Evolutionary conservation across 2,888 invertebrate genomes (phyloP), one percentile per base, ranked within the genome.

Genomic region (Protodeltote pygarga): DNA sequence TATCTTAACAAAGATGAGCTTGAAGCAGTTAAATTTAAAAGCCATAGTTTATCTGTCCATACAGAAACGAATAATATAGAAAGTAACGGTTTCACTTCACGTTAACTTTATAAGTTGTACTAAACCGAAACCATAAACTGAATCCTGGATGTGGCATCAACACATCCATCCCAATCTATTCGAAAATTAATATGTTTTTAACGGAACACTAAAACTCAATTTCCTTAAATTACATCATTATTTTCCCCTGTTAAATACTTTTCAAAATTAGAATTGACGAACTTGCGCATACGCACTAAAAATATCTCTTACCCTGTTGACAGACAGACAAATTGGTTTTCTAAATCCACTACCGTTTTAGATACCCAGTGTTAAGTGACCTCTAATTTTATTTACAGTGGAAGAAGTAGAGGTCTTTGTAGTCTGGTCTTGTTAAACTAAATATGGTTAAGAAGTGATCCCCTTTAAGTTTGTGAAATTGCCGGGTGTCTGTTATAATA

Each of bases 261-360:
- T 61, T 57, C 57, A 69, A 75, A 76, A 68, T 66, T 78, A 78
- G 76, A 72, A 63, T 58, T 65, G 66, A 68, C 53, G 61, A 73
- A 74, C 64, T 61, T 61, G 47, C 63, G 59, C 61, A 61, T 63
- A 60, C 49, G 62, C 66, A 68, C 71, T 69, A 63, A 65, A 78
- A 79, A 81, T 79, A 75, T 81, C 72, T 76, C 75, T 75, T 74
- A 78, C 72, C 76, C 70, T 68, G 85, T 74, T 86, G 89, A 89
- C 89, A 86, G 83, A 79, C 76, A 75, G 81, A 89, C 86, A 85
- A 86, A 90, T 89, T 83, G 75, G 75, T 78, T 81, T 83, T 82
- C 85, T 80, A 77, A 82, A 81, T 79, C 75, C 71, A 67, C 65
- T 48, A 54, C 51, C 45, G 62, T 53, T 60, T 33, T 28, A 46